Evolutionary conservation across 2,797 vertebrate species (phyloP).

Genomic region (Pelobates cultripes): DNA sequence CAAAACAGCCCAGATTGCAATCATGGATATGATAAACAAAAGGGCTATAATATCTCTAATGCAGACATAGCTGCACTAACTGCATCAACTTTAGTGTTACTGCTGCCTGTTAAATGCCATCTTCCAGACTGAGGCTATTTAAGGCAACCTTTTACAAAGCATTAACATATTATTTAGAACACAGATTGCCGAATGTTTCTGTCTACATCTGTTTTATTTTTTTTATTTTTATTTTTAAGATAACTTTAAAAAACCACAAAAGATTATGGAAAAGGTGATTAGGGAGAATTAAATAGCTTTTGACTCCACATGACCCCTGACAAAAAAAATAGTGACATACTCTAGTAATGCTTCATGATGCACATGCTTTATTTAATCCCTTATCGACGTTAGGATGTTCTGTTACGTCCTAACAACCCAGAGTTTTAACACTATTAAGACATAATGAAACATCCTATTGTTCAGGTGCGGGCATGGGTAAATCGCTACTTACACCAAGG

Average conservation of each 20-base stretch:
- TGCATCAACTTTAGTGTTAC: constrained; percentile 35
- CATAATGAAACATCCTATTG: no score
- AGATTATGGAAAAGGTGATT: constrained; percentile 32
- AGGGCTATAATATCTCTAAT: constrained; percentile 40
- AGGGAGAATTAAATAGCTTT: constrained; percentile 28
- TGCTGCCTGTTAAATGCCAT: constrained; percentile 30
- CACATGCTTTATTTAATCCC: neutral
- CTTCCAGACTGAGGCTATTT: neutral
- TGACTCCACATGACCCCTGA: constrained; percentile 43
- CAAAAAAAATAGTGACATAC: neutral
- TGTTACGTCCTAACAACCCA: no score
- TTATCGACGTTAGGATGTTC: no score
- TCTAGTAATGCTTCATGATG: neutral
- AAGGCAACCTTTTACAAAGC: constrained; percentile 19
- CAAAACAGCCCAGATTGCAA: constrained; percentile 26
- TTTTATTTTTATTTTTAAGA: neutral
- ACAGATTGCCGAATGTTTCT: constrained; percentile 13
- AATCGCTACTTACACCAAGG: no score
- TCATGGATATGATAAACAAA: constrained; percentile 40
- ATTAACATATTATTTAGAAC: constrained; percentile 46
- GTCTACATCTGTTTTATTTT: constrained; percentile 6
- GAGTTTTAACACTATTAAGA: no score
- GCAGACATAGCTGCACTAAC: neutral
- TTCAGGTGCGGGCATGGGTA: no score
- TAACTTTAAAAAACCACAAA: constrained; percentile 20